Conservation (phyloP, 1,140 invertebrate species). For the Mya arenaria region DNA sequence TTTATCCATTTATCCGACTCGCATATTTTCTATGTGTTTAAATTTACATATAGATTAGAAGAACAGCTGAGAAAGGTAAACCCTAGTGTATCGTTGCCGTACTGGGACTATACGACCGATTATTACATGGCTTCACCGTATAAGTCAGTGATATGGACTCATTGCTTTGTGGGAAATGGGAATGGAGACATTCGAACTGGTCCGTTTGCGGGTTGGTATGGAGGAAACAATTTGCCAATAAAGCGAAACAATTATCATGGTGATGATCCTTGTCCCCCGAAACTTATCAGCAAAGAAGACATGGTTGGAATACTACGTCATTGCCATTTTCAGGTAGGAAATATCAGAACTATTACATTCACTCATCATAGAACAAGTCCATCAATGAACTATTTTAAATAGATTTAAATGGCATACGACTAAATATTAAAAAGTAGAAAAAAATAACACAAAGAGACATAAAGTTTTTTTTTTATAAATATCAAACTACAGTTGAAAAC, state of each 20-base stretch:
- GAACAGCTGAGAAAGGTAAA: not conserved
- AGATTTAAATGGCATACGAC: too few relatives aligned
- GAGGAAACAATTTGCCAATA: not conserved
- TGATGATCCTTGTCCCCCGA: not conserved
- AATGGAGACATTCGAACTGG: not conserved
- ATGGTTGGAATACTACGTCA: not conserved
- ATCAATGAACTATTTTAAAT: too few relatives aligned
- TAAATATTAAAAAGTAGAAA: too few relatives aligned
- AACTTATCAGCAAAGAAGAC: not conserved
- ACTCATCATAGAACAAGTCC: too few relatives aligned
- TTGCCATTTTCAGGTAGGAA: not conserved
- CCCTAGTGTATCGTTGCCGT: not conserved
- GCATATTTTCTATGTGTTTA: too few relatives aligned
- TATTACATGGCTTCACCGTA: not conserved
- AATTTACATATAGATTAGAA: too few relatives aligned
- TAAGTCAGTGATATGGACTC: not conserved
- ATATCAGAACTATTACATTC: not conserved
- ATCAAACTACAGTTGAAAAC: too few relatives aligned
- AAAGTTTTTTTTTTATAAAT: too few relatives aligned
- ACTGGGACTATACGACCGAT: slow-evolving; percentile 9
- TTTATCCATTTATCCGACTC: too few relatives aligned
- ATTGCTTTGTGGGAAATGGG: too few relatives aligned
- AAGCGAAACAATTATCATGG: not conserved
- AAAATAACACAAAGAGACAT: too few relatives aligned
- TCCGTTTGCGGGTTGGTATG: not conserved